phyloP scores from a whole-genome alignment of 2,888 invertebrate species.

The Lordiphosa andalusiaca region DNA sequence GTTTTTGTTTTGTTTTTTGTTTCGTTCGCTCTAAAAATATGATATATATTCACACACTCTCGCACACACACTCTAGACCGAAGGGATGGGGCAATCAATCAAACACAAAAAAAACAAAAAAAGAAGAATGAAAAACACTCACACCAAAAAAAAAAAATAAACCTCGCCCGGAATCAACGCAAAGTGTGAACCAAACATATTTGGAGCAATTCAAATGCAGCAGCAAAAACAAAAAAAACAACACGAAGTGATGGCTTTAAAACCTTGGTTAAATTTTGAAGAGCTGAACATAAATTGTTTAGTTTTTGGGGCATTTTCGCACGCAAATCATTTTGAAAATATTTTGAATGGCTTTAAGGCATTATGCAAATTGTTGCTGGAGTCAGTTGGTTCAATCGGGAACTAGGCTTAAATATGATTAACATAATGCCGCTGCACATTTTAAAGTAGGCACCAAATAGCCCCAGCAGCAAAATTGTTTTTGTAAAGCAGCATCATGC shows the following conservation, averaged over 20 bases:
- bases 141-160: conserved; percentile 8
- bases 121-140: too few relatives aligned
- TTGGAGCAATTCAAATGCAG: conserved; percentile 71
- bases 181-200: conserved; percentile 70
- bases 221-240: conserved; percentile 21
- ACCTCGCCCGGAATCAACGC: conserved; percentile 44
- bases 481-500: background rate
- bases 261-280: conserved; percentile 1
- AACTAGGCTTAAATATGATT: too few relatives aligned
- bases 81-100: conserved; percentile 56
- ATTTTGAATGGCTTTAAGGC: conserved; percentile 26
- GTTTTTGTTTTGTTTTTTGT: too few relatives aligned
- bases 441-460: too few relatives aligned
- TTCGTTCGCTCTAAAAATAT: conserved; percentile 61
- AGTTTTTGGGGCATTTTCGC: conserved; percentile 50
- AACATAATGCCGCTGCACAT: too few relatives aligned
- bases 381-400: too few relatives aligned
- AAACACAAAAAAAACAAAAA: conserved; percentile 10
- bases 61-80: conserved; percentile 42
- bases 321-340: conserved; percentile 58
- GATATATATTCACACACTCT: conserved; percentile 71
- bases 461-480: too few relatives aligned
- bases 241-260: conserved; percentile 6
- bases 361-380: conserved; percentile 51
- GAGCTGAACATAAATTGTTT: conserved; percentile 10